Evolutionary conservation across 1,140 invertebrate genomes (phyloP).

Genomic region (Drosophila sp.): DNA sequence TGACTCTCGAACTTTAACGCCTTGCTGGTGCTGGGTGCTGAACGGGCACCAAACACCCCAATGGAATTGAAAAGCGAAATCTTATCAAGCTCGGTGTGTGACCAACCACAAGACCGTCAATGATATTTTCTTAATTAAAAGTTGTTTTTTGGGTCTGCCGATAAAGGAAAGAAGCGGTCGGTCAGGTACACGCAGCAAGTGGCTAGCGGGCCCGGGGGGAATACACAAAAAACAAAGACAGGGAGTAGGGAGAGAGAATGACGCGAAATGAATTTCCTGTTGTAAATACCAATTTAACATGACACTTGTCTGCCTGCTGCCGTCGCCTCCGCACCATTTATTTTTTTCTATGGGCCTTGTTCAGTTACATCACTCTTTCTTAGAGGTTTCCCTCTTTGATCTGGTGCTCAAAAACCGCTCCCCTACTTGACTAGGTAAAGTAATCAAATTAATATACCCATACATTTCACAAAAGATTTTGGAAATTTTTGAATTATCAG

Average conservation of each 20-base stretch:
- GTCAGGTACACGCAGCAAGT: conserved; percentile 49
- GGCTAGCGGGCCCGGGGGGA: background rate
- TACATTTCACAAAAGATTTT: conserved; percentile 30
- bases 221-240: conserved; percentile 17
- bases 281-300: conserved; percentile 80
- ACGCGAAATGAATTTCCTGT: conserved; percentile 74
- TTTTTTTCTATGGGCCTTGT: conserved; percentile 19
- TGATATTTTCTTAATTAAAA: conserved; percentile 79
- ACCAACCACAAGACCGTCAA: conserved; percentile 24
- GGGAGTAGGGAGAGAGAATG: conserved; percentile 15
- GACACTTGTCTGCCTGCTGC: conserved; percentile 67
- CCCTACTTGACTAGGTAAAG: conserved; percentile 46
- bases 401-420: conserved; percentile 29
- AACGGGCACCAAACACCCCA: conserved; percentile 22
- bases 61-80: conserved; percentile 47
- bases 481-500: conserved; percentile 7
- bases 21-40: conserved; percentile 1
- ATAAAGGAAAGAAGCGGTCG: conserved; percentile 56
- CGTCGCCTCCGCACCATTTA: conserved; percentile 34
- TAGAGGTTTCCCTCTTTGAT: conserved; percentile 43
- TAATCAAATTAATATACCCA: conserved; percentile 42
- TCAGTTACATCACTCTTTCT: conserved; percentile 26
- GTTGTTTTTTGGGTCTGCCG: conserved; percentile 51
- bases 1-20: conserved; percentile 47
- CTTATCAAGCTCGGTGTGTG: conserved; percentile 54